Percentiles rank a stretch among this genome's conserved stretches.
These are phyloP conservation scores for Prosopocoilus inquinatus DNA, from an alignment of 2,888 invertebrate species.

Conservation along the genomic window DNA sequence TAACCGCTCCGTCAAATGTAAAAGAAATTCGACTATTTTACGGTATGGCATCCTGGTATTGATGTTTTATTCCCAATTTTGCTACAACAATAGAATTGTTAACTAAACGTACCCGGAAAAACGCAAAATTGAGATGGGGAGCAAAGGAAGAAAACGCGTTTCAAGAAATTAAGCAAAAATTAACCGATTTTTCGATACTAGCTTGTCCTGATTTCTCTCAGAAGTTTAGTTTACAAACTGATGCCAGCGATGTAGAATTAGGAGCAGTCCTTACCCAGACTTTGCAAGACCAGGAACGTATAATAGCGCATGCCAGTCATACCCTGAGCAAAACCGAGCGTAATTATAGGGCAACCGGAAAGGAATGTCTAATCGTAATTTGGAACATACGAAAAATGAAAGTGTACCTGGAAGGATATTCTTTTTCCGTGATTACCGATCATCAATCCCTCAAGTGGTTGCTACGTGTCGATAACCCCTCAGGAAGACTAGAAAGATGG, in stretches of 20 bases:
- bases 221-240: neutral
- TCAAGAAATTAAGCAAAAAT: neutral
- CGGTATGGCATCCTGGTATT: constrained; percentile 20
- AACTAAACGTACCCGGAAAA: constrained; percentile 19
- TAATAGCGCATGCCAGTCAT: constrained; percentile 20
- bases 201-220: neutral
- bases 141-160: neutral
- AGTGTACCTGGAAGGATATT: too few species aligned
- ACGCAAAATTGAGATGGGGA: constrained; percentile 17
- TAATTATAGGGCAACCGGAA: constrained; percentile 20
- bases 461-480: constrained; percentile 21
- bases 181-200: neutral
- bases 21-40: constrained; percentile 19
- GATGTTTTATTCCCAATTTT: constrained; percentile 23
- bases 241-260: neutral
- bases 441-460: constrained; percentile 31
- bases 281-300: neutral
- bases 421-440: too few species aligned
- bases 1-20: constrained; percentile 12
- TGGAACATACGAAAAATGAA: constrained; percentile 24
- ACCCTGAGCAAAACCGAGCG: constrained; percentile 12
- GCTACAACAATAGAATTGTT: constrained; percentile 15
- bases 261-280: neutral
- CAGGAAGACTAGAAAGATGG: constrained; percentile 22
- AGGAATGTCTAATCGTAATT: constrained; percentile 21